A percentile compares a stretch with the other conserved stretches of the same genome.
Conservation (phyloP, 2,797 vertebrate species). For the Periophthalmus magnuspinnatus region DNA sequence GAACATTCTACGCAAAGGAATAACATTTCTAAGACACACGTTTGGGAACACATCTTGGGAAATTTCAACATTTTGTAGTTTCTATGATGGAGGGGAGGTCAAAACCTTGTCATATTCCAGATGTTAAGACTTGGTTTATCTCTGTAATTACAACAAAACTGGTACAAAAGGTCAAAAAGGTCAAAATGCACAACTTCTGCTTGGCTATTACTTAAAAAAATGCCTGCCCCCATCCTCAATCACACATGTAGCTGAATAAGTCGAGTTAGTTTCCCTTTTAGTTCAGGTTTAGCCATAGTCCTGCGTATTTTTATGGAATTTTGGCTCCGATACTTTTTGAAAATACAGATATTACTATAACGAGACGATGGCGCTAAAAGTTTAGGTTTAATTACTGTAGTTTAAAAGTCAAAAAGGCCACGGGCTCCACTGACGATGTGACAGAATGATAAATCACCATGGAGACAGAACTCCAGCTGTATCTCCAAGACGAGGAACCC, state of each 20-base stretch:
- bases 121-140: not conserved
- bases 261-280: not conserved
- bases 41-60: not conserved
- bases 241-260: not conserved
- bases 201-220: not conserved
- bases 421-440: conserved; percentile 39
- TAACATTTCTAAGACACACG: no score
- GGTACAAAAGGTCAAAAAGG: not conserved
- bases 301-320: no score
- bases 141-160: not conserved
- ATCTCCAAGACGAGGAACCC: conserved; percentile 44
- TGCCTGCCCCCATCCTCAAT: not conserved
- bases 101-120: not conserved
- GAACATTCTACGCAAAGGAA: not conserved
- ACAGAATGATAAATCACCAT: conserved; percentile 55
- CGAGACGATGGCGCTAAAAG: not conserved
- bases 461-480: conserved; percentile 54
- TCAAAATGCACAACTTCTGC: not conserved
- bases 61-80: not conserved
- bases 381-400: not conserved
- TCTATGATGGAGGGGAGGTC: not conserved
- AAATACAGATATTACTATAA: not conserved
- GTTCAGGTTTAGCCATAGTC: not conserved
- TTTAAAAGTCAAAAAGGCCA: conserved; percentile 45
- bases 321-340: no score